Conservation (phyloP, 2,113 vertebrate species). For the Tyrannus savana region DNA sequence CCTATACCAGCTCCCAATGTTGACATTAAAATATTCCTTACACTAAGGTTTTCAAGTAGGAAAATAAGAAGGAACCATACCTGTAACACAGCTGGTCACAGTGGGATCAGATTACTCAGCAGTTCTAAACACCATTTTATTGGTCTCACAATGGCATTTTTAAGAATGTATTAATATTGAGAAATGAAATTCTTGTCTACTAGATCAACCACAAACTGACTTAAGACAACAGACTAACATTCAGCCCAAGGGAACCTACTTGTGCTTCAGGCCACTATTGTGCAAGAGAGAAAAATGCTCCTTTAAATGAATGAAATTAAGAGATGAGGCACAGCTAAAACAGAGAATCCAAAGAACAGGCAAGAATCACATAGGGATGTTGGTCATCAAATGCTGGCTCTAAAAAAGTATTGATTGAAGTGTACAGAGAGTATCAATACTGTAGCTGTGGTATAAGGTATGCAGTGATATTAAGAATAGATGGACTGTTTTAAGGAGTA, state of each 20-base stretch:
- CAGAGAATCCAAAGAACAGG: not conserved
- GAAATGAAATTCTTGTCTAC: not conserved
- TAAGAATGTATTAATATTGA: not conserved
- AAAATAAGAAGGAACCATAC: not conserved
- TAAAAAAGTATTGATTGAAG: not conserved
- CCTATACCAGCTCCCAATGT: not conserved
- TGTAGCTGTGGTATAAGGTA: not conserved
- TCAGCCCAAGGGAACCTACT: not conserved
- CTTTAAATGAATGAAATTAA: not conserved
- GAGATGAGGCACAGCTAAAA: not conserved
- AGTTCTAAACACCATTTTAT: not conserved
- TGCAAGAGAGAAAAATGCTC: not conserved
- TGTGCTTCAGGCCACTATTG: not conserved
- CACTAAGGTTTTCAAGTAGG: not conserved
- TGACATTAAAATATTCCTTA: not conserved
- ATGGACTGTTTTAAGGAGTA: not conserved
- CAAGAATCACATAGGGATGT: not conserved
- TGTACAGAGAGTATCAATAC: not conserved
- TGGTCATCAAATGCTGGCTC: not conserved
- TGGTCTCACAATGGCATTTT: not conserved
- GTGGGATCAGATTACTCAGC: not conserved
- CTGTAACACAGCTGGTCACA: not conserved
- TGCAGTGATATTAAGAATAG: not conserved
- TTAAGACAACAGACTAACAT: not conserved
- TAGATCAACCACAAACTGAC: not conserved